phyloP scores from a whole-genome alignment of 2,888 invertebrate genomes.

The Drosophila tripunctata region DNA sequence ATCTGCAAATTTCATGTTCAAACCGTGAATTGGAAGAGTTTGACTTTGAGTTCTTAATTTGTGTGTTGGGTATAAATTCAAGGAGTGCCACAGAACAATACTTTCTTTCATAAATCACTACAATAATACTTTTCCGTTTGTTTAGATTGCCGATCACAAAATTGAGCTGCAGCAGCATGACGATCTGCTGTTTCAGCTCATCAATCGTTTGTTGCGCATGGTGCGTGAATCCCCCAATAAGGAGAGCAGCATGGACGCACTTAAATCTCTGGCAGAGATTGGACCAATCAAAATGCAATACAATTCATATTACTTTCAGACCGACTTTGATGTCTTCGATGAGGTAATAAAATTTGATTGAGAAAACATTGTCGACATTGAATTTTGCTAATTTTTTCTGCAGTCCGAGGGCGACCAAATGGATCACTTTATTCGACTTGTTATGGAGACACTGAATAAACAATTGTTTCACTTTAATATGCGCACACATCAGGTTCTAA shows the following conservation, averaged over 20 bases:
- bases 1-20: too few species aligned
- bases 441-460: slow-evolving; percentile 66
- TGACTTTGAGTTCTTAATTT: too few species aligned
- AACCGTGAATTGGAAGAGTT: too few species aligned
- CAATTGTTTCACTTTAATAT: slow-evolving; percentile 62
- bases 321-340: slow-evolving; percentile 63
- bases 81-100: too few species aligned
- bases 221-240: slow-evolving; percentile 61
- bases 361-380: not conserved
- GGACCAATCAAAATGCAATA: slow-evolving; percentile 74
- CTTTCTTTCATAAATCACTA: too few species aligned
- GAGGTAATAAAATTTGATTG: slow-evolving; percentile 36
- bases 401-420: slow-evolving; percentile 52
- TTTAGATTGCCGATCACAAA: slow-evolving; percentile 73
- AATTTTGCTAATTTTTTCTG: not conserved
- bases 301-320: slow-evolving; percentile 78
- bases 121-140: not conserved
- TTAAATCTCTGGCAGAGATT: slow-evolving; percentile 87
- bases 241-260: slow-evolving; percentile 86
- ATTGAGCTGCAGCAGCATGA: slow-evolving; percentile 53
- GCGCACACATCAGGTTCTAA: slow-evolving; percentile 44
- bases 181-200: slow-evolving; percentile 64
- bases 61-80: too few species aligned
- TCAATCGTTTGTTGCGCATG: slow-evolving; percentile 70
- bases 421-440: slow-evolving; percentile 57